A percentile compares a stretch with the other conserved stretches of the same genome.
These are phyloP conservation scores for Gallirallus australis DNA, from an alignment of 2,797 vertebrate genomes.

Conservation along the genomic window DNA sequence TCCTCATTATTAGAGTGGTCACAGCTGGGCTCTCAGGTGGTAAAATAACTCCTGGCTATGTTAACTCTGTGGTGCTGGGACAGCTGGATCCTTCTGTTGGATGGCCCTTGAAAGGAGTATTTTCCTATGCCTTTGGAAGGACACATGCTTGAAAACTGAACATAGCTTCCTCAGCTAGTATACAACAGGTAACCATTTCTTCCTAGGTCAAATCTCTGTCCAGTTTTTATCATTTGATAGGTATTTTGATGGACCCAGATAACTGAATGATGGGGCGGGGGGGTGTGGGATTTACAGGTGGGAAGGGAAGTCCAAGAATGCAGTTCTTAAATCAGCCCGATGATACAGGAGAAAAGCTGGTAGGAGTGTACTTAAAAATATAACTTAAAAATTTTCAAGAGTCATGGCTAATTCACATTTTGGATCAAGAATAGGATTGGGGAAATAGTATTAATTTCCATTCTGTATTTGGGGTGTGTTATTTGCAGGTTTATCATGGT, in stretches of 20 bases:
- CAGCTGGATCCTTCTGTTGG: background rate
- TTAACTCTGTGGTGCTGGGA: background rate
- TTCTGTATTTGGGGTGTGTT: background rate
- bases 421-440: fast-evolving
- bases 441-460: background rate
- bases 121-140: background rate
- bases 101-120: background rate
- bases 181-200: background rate
- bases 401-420: fast-evolving
- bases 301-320: background rate
- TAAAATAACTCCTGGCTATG: background rate
- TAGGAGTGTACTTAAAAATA: background rate
- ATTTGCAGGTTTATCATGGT: background rate
- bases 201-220: background rate
- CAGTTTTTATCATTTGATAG: background rate
- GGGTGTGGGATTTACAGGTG: background rate
- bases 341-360: background rate
- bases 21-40: background rate
- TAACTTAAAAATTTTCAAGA: background rate
- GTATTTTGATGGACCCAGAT: background rate
- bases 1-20: background rate
- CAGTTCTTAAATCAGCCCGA: background rate
- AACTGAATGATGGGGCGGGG: background rate
- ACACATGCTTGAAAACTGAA: background rate
- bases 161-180: background rate